phyloP scores from a whole-genome alignment of 2,113 vertebrate species.

The Polypterus senegalus region DNA sequence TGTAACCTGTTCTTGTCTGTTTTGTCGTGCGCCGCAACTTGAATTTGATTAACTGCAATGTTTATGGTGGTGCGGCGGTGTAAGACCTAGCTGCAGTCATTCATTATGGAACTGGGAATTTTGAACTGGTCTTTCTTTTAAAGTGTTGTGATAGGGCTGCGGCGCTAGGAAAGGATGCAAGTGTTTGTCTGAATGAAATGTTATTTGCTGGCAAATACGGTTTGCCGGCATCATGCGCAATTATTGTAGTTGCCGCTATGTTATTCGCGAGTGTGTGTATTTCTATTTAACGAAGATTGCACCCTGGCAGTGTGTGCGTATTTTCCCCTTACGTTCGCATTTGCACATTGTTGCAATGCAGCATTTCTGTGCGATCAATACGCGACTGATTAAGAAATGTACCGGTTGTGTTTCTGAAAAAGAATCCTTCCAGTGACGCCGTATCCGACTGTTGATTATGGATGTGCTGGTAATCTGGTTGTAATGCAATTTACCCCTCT shows the following conservation, averaged over 20 bases:
- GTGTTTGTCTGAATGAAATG: too few relatives aligned
- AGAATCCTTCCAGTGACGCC: neutral
- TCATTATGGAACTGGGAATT: neutral
- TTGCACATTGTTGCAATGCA: slow-evolving; percentile 20
- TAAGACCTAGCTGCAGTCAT: neutral
- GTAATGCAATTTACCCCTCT: slow-evolving; percentile 2
- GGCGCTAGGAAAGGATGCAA: too few relatives aligned
- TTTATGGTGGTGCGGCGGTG: too few relatives aligned
- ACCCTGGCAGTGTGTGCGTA: too few relatives aligned
- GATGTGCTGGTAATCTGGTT: neutral
- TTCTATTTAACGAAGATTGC: neutral
- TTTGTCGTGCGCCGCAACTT: too few relatives aligned
- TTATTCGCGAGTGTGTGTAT: neutral
- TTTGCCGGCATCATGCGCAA: too few relatives aligned
- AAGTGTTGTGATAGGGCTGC: too few relatives aligned
- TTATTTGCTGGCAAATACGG: too few relatives aligned
- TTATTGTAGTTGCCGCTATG: too few relatives aligned
- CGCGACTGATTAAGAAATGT: slow-evolving; percentile 5
- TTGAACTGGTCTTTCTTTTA: too few relatives aligned
- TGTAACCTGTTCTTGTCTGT: too few relatives aligned
- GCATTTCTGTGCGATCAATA: slow-evolving; percentile 12
- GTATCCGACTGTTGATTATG: slow-evolving; percentile 1
- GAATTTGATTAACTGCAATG: too few relatives aligned
- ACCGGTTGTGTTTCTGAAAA: neutral
- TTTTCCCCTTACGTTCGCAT: neutral